Evolutionary conservation across 2,113 vertebrate species (phyloP).

Genomic region (Anarhynchus alexandrinus): DNA sequence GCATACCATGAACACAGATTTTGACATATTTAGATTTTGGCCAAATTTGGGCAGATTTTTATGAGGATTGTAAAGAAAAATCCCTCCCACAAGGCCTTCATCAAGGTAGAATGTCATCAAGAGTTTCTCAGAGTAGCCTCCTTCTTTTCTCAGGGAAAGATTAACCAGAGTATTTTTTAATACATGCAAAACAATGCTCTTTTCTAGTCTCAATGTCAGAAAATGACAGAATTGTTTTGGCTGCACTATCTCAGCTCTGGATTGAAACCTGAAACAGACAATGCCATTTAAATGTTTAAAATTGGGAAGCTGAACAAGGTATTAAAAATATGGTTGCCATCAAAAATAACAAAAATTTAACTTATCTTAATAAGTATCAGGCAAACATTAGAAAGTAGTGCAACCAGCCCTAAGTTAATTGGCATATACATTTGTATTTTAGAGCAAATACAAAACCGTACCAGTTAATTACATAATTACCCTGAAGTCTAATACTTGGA

Average conservation of each 20-base stretch:
- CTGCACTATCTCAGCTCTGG: background rate
- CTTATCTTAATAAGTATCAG: background rate
- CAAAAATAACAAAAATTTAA: background rate
- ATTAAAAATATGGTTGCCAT: background rate
- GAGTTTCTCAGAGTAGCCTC: background rate
- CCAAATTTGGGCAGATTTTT: background rate
- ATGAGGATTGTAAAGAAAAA: background rate
- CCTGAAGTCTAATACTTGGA: slow-evolving; percentile 2
- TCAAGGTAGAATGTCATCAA: background rate
- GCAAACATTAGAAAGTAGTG: background rate
- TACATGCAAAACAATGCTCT: background rate
- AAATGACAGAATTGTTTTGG: background rate
- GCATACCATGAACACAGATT: background rate
- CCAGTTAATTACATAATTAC: background rate
- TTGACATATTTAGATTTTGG: background rate
- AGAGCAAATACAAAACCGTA: background rate
- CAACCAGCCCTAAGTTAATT: background rate
- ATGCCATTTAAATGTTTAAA: background rate
- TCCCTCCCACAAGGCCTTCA: background rate
- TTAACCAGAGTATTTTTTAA: background rate
- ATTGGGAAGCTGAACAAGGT: background rate
- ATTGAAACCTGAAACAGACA: background rate
- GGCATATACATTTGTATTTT: background rate
- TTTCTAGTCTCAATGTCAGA: background rate
- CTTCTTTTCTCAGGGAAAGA: background rate